Evolutionary conservation across 2,113 vertebrate genomes (phyloP), one percentile per base, ranked within the genome.

Genomic region (Ptychochromis oligacanthus): DNA sequence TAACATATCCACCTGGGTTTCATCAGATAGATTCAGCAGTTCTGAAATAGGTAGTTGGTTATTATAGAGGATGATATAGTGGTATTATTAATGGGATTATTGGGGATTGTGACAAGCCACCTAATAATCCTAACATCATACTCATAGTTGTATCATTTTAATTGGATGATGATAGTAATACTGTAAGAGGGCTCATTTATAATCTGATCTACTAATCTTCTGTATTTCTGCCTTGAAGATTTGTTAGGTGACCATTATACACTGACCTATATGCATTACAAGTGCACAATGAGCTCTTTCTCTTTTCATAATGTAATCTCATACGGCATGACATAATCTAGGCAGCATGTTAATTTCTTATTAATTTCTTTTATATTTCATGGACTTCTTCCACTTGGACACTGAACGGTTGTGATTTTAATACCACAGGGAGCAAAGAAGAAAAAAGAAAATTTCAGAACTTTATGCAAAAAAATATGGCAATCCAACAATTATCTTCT

Each of bases 141-240:
- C 49, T 55, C 28, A 11, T 4, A 46, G 59, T 67, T 34, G 64
- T 62, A 74, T 79, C 15, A 54, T 70, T 84, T 76, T 82, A 88
- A 82, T 72, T 85, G 52, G 75, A 87, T 88, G 76, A 80, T 84
- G 59, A 64, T 61, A 52, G 14, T 84, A 82, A 80, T 31, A 59
- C 58, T 81, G 22, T 67, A 62, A 65, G 72, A 81, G 54, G 54
- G 22, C 40, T n/a, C 22, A 46, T 81, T 72, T 87, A 15, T 78
- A 77, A 81, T 83, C 58, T 74, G 62, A 84, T 85, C 72, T 77
- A 56, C 43, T 87, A 79, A 87, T 89, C 85, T 83, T 26, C 60
- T 60, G 38, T 75, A 72, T 13, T 88, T 36, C 4, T 86, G 38
- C 18, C 22, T 49, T 57, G 7, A 74, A 17, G 64, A 17, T 75